These are phyloP conservation scores for Chelonus insularis DNA, from an alignment of 1,140 invertebrate genomes.

Conservation along the genomic window DNA sequence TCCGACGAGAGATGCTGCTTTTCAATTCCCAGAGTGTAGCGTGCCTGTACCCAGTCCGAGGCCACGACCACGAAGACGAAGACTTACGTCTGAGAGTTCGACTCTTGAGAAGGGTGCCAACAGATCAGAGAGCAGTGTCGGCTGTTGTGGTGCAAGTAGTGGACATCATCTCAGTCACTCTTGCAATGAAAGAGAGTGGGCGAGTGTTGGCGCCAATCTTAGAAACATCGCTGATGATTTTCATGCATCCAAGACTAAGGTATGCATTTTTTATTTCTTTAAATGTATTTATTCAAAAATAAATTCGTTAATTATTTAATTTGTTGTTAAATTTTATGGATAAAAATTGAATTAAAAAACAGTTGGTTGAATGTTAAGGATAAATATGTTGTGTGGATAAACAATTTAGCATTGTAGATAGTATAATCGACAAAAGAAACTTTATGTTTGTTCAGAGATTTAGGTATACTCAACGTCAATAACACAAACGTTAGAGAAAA, in stretches of 20 bases:
- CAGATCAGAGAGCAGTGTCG: slow-evolving; percentile 31
- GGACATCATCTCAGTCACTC: slow-evolving; percentile 33
- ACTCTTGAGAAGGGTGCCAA: slow-evolving; percentile 35
- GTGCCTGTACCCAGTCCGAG: slow-evolving; percentile 53
- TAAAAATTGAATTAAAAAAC: too few relatives aligned
- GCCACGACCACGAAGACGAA: slow-evolving; percentile 54
- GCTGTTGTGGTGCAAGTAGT: slow-evolving; percentile 33
- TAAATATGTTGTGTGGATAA: too few relatives aligned
- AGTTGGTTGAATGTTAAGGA: too few relatives aligned
- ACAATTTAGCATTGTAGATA: too few relatives aligned
- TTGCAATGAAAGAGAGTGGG: slow-evolving; percentile 51
- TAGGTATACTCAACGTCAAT: too few relatives aligned
- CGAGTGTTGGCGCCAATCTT: slow-evolving; percentile 53
- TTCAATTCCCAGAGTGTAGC: slow-evolving; percentile 57
- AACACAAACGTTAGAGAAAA: slow-evolving; percentile 24
- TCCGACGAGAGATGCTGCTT: slow-evolving; percentile 55
- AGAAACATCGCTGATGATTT: slow-evolving; percentile 58
- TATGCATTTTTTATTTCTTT: slow-evolving; percentile 30
- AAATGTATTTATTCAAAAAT: not conserved
- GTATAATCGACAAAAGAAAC: too few relatives aligned
- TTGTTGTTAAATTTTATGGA: too few relatives aligned
- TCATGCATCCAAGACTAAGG: slow-evolving; percentile 56
- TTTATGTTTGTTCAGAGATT: too few relatives aligned
- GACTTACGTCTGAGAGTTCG: slow-evolving; percentile 51
- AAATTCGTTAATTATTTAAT: not conserved